Evolutionary conservation across 1,140 invertebrate species (phyloP), one percentile per base, ranked within the genome.

Genomic region (Heliothis subflexa): DNA sequence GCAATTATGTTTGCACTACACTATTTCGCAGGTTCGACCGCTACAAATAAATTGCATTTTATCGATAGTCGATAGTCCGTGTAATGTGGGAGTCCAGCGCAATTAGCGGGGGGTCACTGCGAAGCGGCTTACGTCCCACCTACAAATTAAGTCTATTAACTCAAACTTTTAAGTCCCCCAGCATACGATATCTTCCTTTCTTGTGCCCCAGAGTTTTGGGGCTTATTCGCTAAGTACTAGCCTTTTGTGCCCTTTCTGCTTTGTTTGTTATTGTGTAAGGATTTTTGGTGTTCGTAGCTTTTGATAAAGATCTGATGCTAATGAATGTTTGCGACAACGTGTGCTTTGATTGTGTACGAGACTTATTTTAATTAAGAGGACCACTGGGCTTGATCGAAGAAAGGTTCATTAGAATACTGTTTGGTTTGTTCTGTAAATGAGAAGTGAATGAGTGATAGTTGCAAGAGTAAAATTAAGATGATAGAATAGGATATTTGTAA

Each of bases 111-210:
- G 21, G 87, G 91, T 90, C 87, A 88, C 81, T 83, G 80, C 82
- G 87, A 91, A 93, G 90, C 90, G 85, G 91, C 90, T 93, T 92
- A 92, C 81, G 84, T 78, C 80, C 81, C 82, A 87, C 88, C 89
- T 93, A 89, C 89, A 93, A 93, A 93, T 93, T 92, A 93, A 93
- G 91, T 90, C 91, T 90, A 92, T 94, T 93, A 92, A 92, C 80
- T 91, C 88, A 88, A 94, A 94, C 90, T 94, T 94, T 94, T 94
- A 94, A 94, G 92, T 94, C 92, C 91, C 85, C 88, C 86, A 87
- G 84, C 88, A 89, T 88, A 88, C 89, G 88, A 84, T 82, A 91
- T 91, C 88, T 89, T 91, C 90, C 90, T 91, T 93, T 94, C 92
- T 94, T 94, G 91, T 89, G 83, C 87, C 71, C 71, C 78, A 59